A percentile compares a stretch with the other conserved stretches of the same genome.
Evolutionary conservation across 2,113 vertebrate genomes (phyloP).

Genomic region (Centropristis striata): DNA sequence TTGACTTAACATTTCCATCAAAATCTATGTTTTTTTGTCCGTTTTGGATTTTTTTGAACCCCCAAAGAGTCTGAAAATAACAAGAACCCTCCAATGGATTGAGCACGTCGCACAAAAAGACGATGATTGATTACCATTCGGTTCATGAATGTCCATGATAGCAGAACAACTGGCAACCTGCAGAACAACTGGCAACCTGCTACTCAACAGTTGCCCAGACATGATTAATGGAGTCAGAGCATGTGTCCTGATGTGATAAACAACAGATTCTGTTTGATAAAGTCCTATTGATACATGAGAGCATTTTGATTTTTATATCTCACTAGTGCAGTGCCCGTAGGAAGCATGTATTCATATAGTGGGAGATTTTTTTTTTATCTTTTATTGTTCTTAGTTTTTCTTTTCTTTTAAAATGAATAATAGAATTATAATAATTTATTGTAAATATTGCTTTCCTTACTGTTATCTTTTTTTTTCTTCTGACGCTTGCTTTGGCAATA

Average conservation of each 20-base stretch:
- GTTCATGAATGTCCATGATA: constrained; percentile 36
- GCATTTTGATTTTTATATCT: background rate
- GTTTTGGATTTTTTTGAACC: background rate
- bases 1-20: background rate
- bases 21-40: background rate
- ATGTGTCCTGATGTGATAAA: constrained; percentile 14
- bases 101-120: constrained; percentile 12
- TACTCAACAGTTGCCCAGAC: constrained; percentile 44
- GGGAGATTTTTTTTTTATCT: too few relatives aligned
- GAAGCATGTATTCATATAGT: too few relatives aligned
- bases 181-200: constrained; percentile 54
- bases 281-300: background rate
- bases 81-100: background rate
- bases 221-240: constrained; percentile 54
- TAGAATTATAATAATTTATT: too few relatives aligned
- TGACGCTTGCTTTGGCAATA: too few relatives aligned
- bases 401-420: too few relatives aligned
- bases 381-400: too few relatives aligned
- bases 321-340: too few relatives aligned
- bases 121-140: constrained; percentile 47
- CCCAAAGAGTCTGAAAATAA: background rate
- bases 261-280: background rate
- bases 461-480: too few relatives aligned
- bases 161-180: constrained; percentile 38
- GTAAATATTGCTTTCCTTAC: too few relatives aligned